These are phyloP conservation scores for Nebria ingens DNA, from an alignment of 1,140 invertebrate species.

Conservation along the genomic window DNA sequence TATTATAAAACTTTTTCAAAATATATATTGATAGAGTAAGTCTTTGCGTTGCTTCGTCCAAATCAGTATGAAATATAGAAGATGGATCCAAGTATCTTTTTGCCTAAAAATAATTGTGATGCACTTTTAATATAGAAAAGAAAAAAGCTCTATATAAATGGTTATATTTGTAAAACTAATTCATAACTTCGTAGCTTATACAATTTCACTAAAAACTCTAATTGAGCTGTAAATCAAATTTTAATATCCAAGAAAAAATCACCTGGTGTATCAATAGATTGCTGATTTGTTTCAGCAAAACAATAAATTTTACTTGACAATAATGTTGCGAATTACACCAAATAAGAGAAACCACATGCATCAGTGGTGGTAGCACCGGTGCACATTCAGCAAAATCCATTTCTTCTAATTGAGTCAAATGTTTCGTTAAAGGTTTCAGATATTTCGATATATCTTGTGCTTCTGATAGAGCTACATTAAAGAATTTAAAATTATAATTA, in stretches of 20 bases:
- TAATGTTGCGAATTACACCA: slow-evolving; percentile 87
- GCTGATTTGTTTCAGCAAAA: slow-evolving; percentile 78
- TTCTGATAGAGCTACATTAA: slow-evolving; percentile 62
- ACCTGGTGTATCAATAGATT: slow-evolving; percentile 82
- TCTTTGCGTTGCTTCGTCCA: slow-evolving; percentile 74
- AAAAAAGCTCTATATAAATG: no score
- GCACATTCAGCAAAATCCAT: slow-evolving; percentile 71
- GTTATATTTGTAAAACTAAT: no score
- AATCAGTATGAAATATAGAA: slow-evolving; percentile 83
- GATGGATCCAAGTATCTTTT: slow-evolving; percentile 76
- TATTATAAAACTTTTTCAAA: slow-evolving; percentile 47
- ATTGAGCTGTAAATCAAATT: no score
- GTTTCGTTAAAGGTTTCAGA: slow-evolving; percentile 69
- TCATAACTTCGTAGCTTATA: no score
- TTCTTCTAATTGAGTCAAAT: slow-evolving; percentile 73
- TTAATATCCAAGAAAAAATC: no score
- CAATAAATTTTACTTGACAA: slow-evolving; percentile 78
- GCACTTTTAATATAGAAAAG: no score
- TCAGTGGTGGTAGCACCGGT: slow-evolving; percentile 61
- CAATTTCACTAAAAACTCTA: no score
- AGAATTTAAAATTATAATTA: no score
- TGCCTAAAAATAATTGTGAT: slow-evolving; percentile 45
- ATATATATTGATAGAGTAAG: slow-evolving; percentile 62
- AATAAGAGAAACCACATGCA: slow-evolving; percentile 78
- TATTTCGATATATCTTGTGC: slow-evolving; percentile 83